These are phyloP conservation scores for Scaptomyza cyrtandrae DNA, from an alignment of 2,888 invertebrate genomes.

Conservation along the genomic window DNA sequence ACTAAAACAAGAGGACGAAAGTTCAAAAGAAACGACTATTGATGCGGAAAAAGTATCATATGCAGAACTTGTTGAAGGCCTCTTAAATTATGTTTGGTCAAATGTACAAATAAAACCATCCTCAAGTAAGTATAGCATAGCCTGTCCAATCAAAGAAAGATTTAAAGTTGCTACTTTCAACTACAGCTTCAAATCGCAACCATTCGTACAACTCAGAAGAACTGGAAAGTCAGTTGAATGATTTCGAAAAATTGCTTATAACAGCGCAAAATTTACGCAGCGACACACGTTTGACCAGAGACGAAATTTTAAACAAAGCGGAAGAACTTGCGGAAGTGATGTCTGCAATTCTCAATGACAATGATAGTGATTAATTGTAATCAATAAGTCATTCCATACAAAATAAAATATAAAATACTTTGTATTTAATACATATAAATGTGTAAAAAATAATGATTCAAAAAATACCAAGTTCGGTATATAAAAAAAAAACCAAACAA, in stretches of 20 bases:
- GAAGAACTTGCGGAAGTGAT: constrained; percentile 62
- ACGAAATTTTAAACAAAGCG: constrained; percentile 64
- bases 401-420: background rate
- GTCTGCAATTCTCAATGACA: constrained; percentile 66
- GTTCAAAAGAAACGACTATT: constrained; percentile 18
- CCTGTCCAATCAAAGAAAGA: background rate
- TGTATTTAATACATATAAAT: background rate
- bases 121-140: constrained; percentile 25
- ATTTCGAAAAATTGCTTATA: constrained; percentile 65
- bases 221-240: constrained; percentile 60
- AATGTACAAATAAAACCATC: constrained; percentile 39
- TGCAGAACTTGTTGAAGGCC: constrained; percentile 51
- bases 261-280: constrained; percentile 64
- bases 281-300: constrained; percentile 54
- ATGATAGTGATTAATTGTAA: constrained; percentile 59
- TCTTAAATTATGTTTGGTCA: constrained; percentile 54
- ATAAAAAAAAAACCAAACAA: background rate
- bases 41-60: constrained; percentile 32
- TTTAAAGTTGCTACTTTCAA: background rate
- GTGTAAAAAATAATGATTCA: background rate
- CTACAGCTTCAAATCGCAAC: constrained; percentile 23
- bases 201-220: constrained; percentile 48
- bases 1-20: constrained; percentile 33
- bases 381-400: constrained; percentile 16
- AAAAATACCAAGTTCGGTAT: too few relatives aligned